These are phyloP conservation scores for Scaptomyza parva DNA, from an alignment of 2,888 invertebrate species.

Conservation along the genomic window DNA sequence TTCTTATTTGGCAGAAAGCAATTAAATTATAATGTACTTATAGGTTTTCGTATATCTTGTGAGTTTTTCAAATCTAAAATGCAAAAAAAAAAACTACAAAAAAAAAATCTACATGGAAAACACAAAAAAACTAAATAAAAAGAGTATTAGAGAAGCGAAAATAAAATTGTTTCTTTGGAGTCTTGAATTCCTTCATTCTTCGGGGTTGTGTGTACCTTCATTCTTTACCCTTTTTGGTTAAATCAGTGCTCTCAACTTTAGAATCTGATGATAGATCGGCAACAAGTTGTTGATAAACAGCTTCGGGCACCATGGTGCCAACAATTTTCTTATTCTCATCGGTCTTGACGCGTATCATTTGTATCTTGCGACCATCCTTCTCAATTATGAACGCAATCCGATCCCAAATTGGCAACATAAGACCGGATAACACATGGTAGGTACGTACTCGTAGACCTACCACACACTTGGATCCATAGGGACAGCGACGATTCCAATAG, in stretches of 20 bases:
- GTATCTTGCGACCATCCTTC: conserved; percentile 94
- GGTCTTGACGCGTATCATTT: conserved; percentile 97
- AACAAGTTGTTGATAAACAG: conserved; percentile 91
- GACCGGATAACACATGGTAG: conserved; percentile 97
- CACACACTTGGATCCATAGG: conserved; percentile 93
- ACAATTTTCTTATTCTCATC: conserved; percentile 94
- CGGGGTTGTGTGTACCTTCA: no score
- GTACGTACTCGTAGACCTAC: conserved; percentile 95
- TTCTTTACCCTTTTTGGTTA: neutral
- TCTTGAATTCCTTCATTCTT: no score
- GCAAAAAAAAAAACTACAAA: conserved; percentile 37
- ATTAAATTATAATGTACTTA: conserved; percentile 54
- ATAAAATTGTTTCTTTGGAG: neutral
- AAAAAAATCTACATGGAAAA: conserved; percentile 44
- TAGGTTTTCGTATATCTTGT: conserved; percentile 62
- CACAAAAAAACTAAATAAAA: conserved; percentile 44
- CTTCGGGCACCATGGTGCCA: conserved; percentile 96
- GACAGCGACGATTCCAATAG: conserved; percentile 95
- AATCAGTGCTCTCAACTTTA: conserved; percentile 85
- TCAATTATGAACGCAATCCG: conserved; percentile 95
- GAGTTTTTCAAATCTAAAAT: conserved; percentile 59
- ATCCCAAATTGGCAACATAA: conserved; percentile 98
- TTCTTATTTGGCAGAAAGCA: conserved; percentile 41
- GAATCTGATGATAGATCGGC: conserved; percentile 92
- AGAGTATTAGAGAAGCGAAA: conserved; percentile 54